Base-by-base conservation (phyloP, 2,888 invertebrate species). In the Zootermopsis nevadensis region DNA sequence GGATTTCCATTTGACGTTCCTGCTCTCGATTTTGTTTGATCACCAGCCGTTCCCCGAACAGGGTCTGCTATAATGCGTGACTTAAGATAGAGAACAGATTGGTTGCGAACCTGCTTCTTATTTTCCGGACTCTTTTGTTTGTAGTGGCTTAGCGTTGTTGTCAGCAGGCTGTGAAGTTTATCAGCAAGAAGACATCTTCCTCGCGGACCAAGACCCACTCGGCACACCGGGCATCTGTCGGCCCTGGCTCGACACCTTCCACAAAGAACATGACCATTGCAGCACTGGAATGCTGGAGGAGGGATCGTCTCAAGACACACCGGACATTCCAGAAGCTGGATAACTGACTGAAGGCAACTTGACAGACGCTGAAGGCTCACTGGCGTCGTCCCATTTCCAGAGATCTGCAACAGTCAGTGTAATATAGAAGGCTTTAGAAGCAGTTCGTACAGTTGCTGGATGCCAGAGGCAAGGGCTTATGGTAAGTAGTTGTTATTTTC, bases 271-370 rank as follows among this genome's bases (percentile, higher is more conserved):
- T 91, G 91, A 85, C 91, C 91, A 86, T 91, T 90, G 87, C 89
- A 89, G 86, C 91, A 91, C 86, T 91, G 91, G 88, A 89, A 89
- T 84, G 90, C 89, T 81, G 90, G 90, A 85, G 90, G 90, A 22
- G 86, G 84, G 12, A 87, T 86, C 87, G 90, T 90, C 88, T 91
- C 91, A 85, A 91, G 88, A 87, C 91, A 91, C 85, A 91, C 89
- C 85, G 91, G 91, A 88, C 91, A 91, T 87, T 91, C 91, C 86
- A 91, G 87, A 86, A 91, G 88, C 87, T 90, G 90, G 85, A 90
- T 88, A 86, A 90, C 89, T 85, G 89, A 89, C 88, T 90, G 90
- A 85, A 91, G 88, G 87, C 90, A 90, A 84, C 89, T 88, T 81
- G 90, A 89, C 87, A 90, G 89, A 87, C 90, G 89, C 87, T 90